Base-by-base conservation (phyloP, 2,113 vertebrate species). In the Saccopteryx leptura region DNA sequence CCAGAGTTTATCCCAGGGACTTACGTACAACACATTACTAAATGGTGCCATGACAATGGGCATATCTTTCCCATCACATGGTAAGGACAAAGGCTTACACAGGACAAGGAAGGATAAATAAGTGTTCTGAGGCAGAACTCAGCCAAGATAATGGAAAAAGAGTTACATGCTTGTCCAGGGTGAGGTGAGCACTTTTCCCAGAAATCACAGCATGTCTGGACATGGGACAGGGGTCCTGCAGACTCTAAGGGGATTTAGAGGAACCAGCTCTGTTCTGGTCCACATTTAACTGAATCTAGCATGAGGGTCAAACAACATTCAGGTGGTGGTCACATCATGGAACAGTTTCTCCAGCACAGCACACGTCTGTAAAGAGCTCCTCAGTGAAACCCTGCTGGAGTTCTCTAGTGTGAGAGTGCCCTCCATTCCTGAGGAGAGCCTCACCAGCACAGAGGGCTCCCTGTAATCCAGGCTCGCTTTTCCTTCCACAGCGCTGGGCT, bases 401-500 rank as follows among this genome's bases (percentile, higher is more conserved):
- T 69, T 21, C 8, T 14, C 71, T 68, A 33, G 15, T 5, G 1
- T 33, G 65, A n/a, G 33, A 12, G 5, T 23, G 50, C 50, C 12
- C 10, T 23, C 3, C 9, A 5, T 4, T 21, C 80, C n/a, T 10
- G 3, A 6, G 24, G 31, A 68, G 39, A 39, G 18, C 31, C 23
- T 79, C n/a, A 11, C 14, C 0, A 24, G 4, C 1, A 39, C 12
- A 18, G 52, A 4, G 68, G 31, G 7, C 23, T 85, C 9, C 56
- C 8, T 28, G 48, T 21, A 72, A 28, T 17, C n/a, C 46, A 54
- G 15, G 2, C 18, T 26, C 19, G 5, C 26, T 60, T 39, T 11
- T 83, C 61, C 31, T 69, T 94, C 48, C 21, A 15, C 72, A 89
- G 93, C n/a, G 0, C 18, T 94, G 63, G 95, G 78, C 31, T 83